Evolutionary conservation across 2,888 invertebrate species (phyloP), one percentile per base, ranked within the genome.

Genomic region (Pristionchus mayeri): DNA sequence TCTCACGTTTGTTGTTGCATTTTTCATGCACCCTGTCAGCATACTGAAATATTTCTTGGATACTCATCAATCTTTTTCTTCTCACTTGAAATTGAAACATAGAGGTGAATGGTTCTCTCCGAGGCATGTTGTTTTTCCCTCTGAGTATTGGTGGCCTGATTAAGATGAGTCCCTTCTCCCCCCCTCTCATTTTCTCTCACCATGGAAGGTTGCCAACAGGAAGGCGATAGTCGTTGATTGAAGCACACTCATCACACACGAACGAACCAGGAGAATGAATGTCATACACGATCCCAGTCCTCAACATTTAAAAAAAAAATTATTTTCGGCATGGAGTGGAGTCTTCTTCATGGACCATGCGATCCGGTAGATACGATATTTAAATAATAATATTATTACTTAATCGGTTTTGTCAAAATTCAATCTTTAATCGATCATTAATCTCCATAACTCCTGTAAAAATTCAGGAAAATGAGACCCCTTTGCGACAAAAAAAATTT

Each of bases 201-300:
- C 37, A 48, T 76, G 76, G 40, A 40, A 40, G 7, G 76, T 48
- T 18, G 34, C 79, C 2, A 54, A 27, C 2, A 79, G 34, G n/a
- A 79, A 54, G 16, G 79, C 34, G 6, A 79, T 7, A 30, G 54
- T 79, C 7, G 79, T 54, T 27, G 79, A 16, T 34, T 54, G 52
- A 7, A 34, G 30, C 16, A 54, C 79, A 79, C 40, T 79, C 34
- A 54, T 54, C 11, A 54, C 40, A 34, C 79, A 34, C 30, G 37
- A 40, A 37, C 54, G 52, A 37, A 79, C 2, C 2, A 79, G 13
- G 3, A 79, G 54, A 52, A 79, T 21, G n/a, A 79, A 79, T 52
- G 79, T 79, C 79, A 79, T 79, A 21, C 54, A 79, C 37, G 79
- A 79, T 16, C 27, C 30, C 16, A 79, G 34, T 30, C 79, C 79